Percentiles rank a stretch among this genome's conserved stretches.
Conservation (phyloP, 2,797 vertebrate genomes). For the Hoplostethus mediterraneus region DNA sequence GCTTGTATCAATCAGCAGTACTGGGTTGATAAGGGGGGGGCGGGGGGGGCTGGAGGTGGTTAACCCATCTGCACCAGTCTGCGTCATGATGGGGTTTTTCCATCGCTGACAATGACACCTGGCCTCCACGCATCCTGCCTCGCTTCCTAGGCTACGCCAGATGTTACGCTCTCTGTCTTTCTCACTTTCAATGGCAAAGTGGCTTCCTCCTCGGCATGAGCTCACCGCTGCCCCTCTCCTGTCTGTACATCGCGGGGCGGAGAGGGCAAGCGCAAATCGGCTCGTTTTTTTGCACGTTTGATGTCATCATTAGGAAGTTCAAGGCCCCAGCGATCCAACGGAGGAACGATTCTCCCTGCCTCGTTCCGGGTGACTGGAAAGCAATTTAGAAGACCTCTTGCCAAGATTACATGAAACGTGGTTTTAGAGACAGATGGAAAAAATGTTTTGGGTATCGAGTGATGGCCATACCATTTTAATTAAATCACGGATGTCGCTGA, state of each 20-base stretch:
- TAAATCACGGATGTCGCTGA: conserved; percentile 34
- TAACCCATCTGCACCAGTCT: conserved; percentile 11
- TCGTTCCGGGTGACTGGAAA: conserved; percentile 76
- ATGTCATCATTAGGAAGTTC: conserved; percentile 78
- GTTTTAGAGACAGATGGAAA: conserved; percentile 59
- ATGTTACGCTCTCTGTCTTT: conserved; percentile 70
- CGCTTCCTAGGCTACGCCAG: conserved; percentile 73
- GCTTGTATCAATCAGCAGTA: conserved; percentile 54
- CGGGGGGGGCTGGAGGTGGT: conserved; percentile 40
- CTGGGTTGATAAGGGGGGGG: conserved; percentile 41
- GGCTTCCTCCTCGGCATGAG: conserved; percentile 77
- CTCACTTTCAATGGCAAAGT: conserved; percentile 54
- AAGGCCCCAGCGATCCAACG: conserved; percentile 60
- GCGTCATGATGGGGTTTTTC: conserved; percentile 67
- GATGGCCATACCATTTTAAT: conserved; percentile 64
- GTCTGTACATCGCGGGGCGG: conserved; percentile 58
- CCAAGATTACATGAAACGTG: conserved; percentile 58
- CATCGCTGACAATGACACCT: conserved; percentile 74
- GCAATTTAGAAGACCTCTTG: conserved; percentile 62
- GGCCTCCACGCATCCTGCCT: conserved; percentile 73
- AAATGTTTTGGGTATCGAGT: conserved; percentile 59
- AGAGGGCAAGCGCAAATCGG: conserved; percentile 32
- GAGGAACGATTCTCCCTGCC: conserved; percentile 49
- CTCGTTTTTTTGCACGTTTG: conserved; percentile 64
- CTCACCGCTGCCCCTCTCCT: conserved; percentile 70